Conservation (phyloP, 2,797 vertebrate genomes). For the Neopelma chrysocephalum region DNA sequence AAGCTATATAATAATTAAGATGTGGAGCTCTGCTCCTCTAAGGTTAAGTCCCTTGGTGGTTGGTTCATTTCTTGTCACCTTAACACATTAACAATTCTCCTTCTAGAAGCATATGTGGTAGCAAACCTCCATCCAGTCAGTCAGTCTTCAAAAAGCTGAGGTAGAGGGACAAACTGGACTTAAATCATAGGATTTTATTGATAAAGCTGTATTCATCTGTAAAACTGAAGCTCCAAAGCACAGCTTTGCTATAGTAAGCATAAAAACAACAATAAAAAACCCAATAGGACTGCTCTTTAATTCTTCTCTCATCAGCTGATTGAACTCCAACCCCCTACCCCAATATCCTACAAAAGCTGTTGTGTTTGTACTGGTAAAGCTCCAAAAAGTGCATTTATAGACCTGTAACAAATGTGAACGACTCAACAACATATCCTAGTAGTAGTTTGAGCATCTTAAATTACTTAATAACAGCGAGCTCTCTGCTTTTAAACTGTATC, state of each 20-base stretch:
- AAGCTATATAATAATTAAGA: constrained; percentile 35
- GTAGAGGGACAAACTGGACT: neutral
- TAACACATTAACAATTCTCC: neutral
- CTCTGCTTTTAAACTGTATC: neutral
- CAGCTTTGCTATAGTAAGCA: neutral
- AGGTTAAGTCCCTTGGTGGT: neutral
- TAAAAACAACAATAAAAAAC: neutral
- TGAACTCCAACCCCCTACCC: neutral
- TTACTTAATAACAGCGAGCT: neutral
- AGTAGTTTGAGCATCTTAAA: neutral
- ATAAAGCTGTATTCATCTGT: neutral
- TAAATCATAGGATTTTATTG: neutral
- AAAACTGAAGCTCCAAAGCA: neutral
- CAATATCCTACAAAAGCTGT: neutral
- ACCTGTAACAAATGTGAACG: neutral
- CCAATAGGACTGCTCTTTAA: neutral
- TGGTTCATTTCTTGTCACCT: neutral
- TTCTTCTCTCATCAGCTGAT: neutral
- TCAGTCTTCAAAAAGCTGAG: neutral
- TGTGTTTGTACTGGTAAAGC: neutral
- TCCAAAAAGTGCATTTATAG: neutral
- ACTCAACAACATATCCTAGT: neutral
- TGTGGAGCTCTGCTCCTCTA: neutral
- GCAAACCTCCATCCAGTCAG: neutral
- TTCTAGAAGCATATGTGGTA: neutral